Conservation (phyloP, 1,140 invertebrate genomes). For the Cryptotermes secundus region DNA sequence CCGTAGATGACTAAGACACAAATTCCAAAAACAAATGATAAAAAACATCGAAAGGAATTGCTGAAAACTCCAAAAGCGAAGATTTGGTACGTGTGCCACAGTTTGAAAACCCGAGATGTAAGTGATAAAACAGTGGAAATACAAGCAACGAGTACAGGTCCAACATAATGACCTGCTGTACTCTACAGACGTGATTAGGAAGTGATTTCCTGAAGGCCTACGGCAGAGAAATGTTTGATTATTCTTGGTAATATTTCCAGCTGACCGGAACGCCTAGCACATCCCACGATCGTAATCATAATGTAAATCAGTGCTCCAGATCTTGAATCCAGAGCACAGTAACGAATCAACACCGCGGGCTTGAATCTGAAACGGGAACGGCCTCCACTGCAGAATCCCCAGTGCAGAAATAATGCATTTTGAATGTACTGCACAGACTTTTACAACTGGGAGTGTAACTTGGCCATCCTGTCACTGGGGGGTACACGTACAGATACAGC, state of each 20-base stretch:
- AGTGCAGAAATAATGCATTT: background rate
- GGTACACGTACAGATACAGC: too few species aligned
- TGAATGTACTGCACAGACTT: too few species aligned
- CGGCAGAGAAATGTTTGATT: background rate
- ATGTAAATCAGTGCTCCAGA: background rate
- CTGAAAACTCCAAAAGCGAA: too few species aligned
- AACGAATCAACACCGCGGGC: constrained; percentile 11
- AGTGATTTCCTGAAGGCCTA: constrained; percentile 5
- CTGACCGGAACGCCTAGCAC: background rate
- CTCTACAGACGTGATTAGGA: background rate
- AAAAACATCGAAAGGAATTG: too few species aligned
- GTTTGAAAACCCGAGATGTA: background rate
- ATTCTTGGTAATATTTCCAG: background rate
- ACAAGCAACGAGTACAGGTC: background rate
- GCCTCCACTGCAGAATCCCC: background rate
- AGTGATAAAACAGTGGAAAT: background rate
- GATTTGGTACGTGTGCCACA: background rate
- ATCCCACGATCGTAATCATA: too few species aligned
- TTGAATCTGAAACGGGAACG: background rate
- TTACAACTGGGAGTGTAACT: too few species aligned
- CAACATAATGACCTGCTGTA: background rate
- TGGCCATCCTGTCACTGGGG: too few species aligned
- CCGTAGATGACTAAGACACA: too few species aligned
- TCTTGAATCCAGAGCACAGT: background rate
- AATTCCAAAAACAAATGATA: too few species aligned